Conservation (phyloP, 1,140 invertebrate genomes). For the Caerostris extrusa region DNA sequence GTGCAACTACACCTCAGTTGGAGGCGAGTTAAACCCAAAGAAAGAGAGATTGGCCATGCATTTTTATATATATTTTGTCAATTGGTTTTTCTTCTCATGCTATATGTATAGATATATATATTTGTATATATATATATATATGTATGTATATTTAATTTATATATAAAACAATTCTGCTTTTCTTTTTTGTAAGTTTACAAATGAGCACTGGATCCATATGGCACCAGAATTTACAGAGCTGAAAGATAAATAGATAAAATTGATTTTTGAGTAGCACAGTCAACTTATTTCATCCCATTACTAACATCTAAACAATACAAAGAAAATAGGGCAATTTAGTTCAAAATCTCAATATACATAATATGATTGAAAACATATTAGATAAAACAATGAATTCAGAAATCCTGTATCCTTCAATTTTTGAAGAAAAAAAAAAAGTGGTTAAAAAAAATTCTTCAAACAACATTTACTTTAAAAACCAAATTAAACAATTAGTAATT, state of each 20-base stretch:
- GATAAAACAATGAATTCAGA: too few species aligned
- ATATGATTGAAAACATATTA: too few species aligned
- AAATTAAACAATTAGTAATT: too few species aligned
- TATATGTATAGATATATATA: conserved; percentile 55
- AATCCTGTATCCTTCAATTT: too few species aligned
- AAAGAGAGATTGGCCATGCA: conserved; percentile 63
- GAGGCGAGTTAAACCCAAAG: conserved; percentile 27
- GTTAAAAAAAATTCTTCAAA: too few species aligned
- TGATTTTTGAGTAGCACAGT: not conserved
- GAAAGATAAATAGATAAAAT: conserved; percentile 3
- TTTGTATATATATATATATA: conserved; percentile 33
- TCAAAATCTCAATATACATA: too few species aligned
- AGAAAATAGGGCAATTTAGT: too few species aligned
- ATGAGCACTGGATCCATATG: conserved; percentile 65
- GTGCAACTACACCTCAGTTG: conserved; percentile 47
- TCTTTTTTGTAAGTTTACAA: conserved; percentile 26
- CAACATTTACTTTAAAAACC: too few species aligned
- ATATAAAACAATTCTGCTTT: conserved; percentile 60
- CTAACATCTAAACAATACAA: too few species aligned
- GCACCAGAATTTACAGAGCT: conserved; percentile 56
- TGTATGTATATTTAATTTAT: conserved; percentile 54
- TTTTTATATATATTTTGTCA: conserved; percentile 25
- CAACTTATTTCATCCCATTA: not conserved
- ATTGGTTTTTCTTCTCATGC: conserved; percentile 70
- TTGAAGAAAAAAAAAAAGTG: too few species aligned